Conservation (phyloP, 2,797 vertebrate species). For the Lagodon rhomboides region DNA sequence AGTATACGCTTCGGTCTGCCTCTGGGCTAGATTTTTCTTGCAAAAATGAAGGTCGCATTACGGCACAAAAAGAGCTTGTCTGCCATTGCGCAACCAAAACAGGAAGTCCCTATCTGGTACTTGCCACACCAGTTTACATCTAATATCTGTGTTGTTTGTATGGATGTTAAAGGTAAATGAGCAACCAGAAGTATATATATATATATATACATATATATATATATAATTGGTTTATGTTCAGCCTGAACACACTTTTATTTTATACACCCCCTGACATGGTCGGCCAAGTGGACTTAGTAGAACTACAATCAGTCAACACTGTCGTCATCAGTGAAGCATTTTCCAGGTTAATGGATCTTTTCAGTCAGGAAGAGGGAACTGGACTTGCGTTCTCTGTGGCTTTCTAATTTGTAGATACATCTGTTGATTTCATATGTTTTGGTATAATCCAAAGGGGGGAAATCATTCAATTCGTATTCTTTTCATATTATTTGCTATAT, state of each 20-base stretch:
- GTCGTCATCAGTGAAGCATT: background rate
- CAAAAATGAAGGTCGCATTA: too few species aligned
- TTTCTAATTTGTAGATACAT: conserved; percentile 22
- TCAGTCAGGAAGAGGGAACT: background rate
- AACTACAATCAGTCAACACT: background rate
- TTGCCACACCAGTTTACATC: background rate
- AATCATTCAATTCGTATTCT: conserved; percentile 1
- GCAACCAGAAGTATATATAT: background rate
- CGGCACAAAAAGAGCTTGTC: too few species aligned
- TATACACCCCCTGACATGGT: background rate
- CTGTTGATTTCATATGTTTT: conserved; percentile 18
- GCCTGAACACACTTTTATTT: background rate
- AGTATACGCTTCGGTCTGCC: too few species aligned
- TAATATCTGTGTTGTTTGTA: background rate
- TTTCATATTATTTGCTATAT: conserved; percentile 4
- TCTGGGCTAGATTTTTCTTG: too few species aligned
- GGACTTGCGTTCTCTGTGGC: background rate
- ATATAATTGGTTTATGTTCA: background rate
- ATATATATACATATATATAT: too few species aligned
- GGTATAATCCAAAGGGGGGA: background rate
- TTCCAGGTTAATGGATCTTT: background rate
- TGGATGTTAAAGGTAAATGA: background rate
- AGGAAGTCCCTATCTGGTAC: too few species aligned
- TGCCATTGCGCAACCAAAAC: too few species aligned
- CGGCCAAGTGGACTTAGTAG: background rate